Percentiles rank a stretch among this genome's conserved stretches.
phyloP scores from a whole-genome alignment of 2,113 vertebrate species.

The Heterotis niloticus region DNA sequence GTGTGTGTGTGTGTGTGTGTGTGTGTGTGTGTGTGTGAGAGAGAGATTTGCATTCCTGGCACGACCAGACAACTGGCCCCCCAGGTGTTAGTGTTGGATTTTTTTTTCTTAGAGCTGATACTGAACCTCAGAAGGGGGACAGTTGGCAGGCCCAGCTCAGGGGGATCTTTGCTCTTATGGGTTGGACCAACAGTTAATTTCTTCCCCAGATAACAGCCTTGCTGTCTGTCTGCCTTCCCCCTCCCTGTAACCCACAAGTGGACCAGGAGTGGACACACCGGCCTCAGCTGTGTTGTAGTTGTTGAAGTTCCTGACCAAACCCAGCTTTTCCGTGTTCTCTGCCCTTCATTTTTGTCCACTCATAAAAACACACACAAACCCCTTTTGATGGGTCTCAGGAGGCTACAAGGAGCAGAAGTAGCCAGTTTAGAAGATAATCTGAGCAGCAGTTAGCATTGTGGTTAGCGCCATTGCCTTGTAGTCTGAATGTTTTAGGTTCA shows the following conservation, averaged over 20 bases:
- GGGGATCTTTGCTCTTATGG: not conserved
- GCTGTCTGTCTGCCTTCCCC: slow-evolving; percentile 60
- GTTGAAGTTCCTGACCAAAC: too few relatives aligned
- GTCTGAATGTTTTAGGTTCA: too few relatives aligned
- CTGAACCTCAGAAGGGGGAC: not conserved
- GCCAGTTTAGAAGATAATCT: too few relatives aligned
- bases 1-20: slow-evolving; percentile 19
- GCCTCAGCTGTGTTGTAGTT: slow-evolving; percentile 28
- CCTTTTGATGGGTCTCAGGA: too few relatives aligned
- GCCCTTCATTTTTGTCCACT: too few relatives aligned
- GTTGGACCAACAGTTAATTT: slow-evolving; percentile 56
- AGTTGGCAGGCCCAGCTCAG: slow-evolving; percentile 7
- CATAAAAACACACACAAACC: too few relatives aligned
- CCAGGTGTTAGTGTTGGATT: too few relatives aligned
- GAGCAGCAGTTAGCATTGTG: too few relatives aligned
- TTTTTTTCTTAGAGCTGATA: not conserved
- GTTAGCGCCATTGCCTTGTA: too few relatives aligned
- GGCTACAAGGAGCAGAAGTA: too few relatives aligned
- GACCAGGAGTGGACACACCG: slow-evolving; percentile 64
- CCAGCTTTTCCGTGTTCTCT: too few relatives aligned
- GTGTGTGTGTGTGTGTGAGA: not conserved
- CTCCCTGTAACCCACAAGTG: slow-evolving; percentile 62
- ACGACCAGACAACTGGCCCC: not conserved
- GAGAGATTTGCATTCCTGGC: slow-evolving; percentile 28
- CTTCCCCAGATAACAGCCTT: slow-evolving; percentile 58